Conservation (phyloP, 2,113 vertebrate genomes). For the Beaufortia kweichowensis region DNA sequence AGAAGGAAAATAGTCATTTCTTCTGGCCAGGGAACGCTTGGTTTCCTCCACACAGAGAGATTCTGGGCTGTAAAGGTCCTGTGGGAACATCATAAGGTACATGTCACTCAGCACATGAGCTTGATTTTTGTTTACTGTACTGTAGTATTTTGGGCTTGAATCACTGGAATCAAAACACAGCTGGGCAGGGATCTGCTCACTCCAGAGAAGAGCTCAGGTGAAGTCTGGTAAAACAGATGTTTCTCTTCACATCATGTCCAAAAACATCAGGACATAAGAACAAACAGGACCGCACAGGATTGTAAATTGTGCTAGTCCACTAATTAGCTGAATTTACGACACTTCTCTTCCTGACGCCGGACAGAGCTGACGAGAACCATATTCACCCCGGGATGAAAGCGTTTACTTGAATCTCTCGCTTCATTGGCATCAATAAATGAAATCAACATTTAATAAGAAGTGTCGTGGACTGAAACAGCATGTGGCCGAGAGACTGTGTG, state of each 20-base stretch:
- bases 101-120: background rate
- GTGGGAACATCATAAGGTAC: no score
- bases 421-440: background rate
- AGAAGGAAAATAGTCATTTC: background rate
- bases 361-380: background rate
- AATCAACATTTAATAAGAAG: no score
- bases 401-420: background rate
- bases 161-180: background rate
- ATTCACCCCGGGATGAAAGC: background rate
- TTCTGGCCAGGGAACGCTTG: background rate
- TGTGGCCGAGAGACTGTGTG: no score
- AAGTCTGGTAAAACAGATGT: conserved; percentile 68
- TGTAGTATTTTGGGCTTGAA: background rate
- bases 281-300: background rate
- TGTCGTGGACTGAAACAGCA: background rate
- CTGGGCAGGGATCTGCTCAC: no score
- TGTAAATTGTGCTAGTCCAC: background rate
- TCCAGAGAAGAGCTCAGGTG: no score
- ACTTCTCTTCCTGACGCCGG: background rate
- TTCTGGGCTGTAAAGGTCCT: no score
- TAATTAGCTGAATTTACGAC: background rate
- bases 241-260: conserved; percentile 51
- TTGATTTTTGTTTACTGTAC: background rate
- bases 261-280: conserved; percentile 34
- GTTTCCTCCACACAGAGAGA: background rate